Percentiles rank a stretch among this genome's conserved stretches.
Conservation (phyloP, 2,113 vertebrate species). For the Chamaea fasciata region DNA sequence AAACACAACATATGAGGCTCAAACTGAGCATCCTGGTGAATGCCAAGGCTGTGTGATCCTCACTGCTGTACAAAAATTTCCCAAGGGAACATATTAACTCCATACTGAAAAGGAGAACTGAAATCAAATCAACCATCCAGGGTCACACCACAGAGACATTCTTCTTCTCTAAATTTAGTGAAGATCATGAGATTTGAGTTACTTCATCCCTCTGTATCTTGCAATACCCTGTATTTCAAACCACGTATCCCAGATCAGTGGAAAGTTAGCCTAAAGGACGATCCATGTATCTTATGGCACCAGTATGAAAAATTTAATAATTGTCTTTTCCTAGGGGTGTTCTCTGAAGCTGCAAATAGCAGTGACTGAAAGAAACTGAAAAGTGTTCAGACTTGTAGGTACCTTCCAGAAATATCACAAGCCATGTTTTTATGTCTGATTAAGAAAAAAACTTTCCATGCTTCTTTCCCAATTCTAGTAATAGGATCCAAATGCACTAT, state of each 20-base stretch:
- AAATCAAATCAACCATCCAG: background rate
- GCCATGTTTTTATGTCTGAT: background rate
- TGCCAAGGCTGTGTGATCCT: background rate
- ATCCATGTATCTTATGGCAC: background rate
- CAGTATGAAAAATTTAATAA: slow-evolving; percentile 2
- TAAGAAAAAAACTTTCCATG: background rate
- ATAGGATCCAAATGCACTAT: background rate
- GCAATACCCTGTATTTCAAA: background rate
- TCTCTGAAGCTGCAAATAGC: background rate
- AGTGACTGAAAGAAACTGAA: background rate
- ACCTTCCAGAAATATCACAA: background rate
- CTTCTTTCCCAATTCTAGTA: background rate
- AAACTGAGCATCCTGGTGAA: background rate
- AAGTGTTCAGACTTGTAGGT: background rate
- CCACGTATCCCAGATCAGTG: background rate
- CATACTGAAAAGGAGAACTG: background rate
- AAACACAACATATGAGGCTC: background rate
- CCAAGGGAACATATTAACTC: background rate
- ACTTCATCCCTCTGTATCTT: background rate
- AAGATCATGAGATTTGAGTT: background rate
- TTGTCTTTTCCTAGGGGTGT: background rate
- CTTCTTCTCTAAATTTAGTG: slow-evolving; percentile 15
- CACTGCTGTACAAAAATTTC: background rate
- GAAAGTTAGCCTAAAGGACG: background rate
- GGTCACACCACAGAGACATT: background rate